Conservation (phyloP, 2,797 vertebrate species). For the Channallabes apus region DNA sequence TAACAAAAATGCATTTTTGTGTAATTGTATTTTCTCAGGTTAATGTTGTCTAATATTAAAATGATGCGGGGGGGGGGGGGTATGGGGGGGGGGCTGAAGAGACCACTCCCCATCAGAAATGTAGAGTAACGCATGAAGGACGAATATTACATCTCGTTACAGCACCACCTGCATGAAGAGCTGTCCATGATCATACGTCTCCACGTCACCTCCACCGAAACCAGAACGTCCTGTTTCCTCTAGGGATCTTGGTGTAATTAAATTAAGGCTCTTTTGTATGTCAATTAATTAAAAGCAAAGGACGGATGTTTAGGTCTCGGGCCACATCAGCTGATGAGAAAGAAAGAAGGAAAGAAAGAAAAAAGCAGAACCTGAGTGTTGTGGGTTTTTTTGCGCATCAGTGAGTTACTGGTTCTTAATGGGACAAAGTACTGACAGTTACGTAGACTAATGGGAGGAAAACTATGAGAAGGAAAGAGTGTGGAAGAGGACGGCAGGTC, state of each 20-base stretch:
- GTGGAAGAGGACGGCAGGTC: conserved; percentile 12
- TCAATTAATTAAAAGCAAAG: conserved; percentile 82
- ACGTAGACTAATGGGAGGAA: conserved; percentile 54
- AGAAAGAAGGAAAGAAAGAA: not conserved
- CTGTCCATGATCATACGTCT: conserved; percentile 47
- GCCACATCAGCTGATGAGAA: conserved; percentile 30
- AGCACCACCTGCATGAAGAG: not conserved
- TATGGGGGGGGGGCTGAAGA: not conserved
- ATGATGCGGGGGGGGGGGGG: too few relatives aligned
- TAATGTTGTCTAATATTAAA: too few relatives aligned
- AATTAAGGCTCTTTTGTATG: conserved; percentile 81
- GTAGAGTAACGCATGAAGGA: not conserved
- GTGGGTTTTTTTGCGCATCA: conserved; percentile 30
- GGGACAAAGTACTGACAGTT: conserved; percentile 49
- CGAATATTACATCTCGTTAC: too few relatives aligned
- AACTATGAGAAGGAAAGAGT: conserved; percentile 49
- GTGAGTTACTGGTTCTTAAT: conserved; percentile 52
- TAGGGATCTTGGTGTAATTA: conserved; percentile 79
- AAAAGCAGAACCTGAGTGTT: conserved; percentile 51
- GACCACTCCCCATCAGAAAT: not conserved
- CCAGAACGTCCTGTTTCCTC: conserved; percentile 74
- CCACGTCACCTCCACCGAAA: conserved; percentile 46
- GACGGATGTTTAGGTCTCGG: conserved; percentile 59
- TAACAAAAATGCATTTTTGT: too few relatives aligned
- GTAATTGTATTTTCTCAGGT: too few relatives aligned